Evolutionary conservation across 2,113 vertebrate species (phyloP).

Genomic region (Carlito syrichta): DNA sequence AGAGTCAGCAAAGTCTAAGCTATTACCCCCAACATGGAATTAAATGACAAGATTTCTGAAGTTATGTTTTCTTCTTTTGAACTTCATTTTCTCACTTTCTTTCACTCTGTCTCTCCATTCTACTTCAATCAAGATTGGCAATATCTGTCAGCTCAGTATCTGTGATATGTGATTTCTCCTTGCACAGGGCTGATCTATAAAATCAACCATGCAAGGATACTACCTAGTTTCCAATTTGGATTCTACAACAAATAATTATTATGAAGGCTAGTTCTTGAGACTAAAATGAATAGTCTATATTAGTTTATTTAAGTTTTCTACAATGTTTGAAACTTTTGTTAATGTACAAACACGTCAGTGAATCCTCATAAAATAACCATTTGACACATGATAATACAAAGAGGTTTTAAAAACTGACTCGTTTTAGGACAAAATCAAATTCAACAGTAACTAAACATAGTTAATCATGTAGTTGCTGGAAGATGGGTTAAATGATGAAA

Average conservation of each 20-base stretch:
- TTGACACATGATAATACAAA: slow-evolving; percentile 42
- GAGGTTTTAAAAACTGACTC: slow-evolving; percentile 7
- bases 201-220: not conserved
- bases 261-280: not conserved
- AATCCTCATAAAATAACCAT: slow-evolving; percentile 42
- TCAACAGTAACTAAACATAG: slow-evolving; percentile 2
- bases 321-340: not conserved
- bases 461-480: slow-evolving; percentile 81
- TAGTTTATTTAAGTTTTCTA: slow-evolving; percentile 51
- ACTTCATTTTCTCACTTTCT: not conserved
- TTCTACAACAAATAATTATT: not conserved
- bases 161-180: not conserved
- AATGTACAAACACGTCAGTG: slow-evolving; percentile 37
- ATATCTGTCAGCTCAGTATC: not conserved
- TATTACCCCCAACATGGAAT: not conserved
- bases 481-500: slow-evolving; percentile 89
- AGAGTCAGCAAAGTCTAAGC: not conserved
- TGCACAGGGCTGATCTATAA: not conserved
- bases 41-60: not conserved
- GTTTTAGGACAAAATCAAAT: not conserved
- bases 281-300: not conserved
- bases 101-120: not conserved
- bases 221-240: not conserved
- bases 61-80: not conserved
- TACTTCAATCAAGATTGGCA: not conserved